phyloP scores from a whole-genome alignment of 2,113 vertebrate species.

The Saiga tatarica region DNA sequence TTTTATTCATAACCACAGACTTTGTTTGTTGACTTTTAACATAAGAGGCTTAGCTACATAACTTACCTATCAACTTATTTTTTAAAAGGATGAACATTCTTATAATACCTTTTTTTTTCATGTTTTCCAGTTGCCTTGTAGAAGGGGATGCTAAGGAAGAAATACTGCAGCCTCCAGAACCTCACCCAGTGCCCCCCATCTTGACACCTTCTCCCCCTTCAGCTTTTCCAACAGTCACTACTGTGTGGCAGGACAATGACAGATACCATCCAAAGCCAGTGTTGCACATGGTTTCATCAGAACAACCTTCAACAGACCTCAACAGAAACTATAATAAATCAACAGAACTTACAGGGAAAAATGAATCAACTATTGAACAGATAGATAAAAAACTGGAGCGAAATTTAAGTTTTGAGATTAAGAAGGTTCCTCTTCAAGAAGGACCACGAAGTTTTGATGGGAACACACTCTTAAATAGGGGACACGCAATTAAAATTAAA shows the following conservation, averaged over 20 bases:
- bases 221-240: constrained; percentile 95
- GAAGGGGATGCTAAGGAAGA: constrained; percentile 97
- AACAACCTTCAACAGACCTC: constrained; percentile 88
- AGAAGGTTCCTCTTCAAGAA: constrained; percentile 95
- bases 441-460: constrained; percentile 95
- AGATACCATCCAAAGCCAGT: constrained; percentile 98
- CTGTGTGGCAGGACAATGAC: constrained; percentile 95
- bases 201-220: constrained; percentile 97
- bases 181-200: constrained; percentile 96
- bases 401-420: constrained; percentile 97
- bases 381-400: constrained; percentile 88
- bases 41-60: neutral
- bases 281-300: constrained; percentile 89
- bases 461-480: constrained; percentile 87
- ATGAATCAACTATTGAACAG: constrained; percentile 72
- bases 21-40: neutral
- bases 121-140: constrained; percentile 87
- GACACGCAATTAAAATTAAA: constrained; percentile 92
- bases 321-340: constrained; percentile 93
- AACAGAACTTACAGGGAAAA: constrained; percentile 80
- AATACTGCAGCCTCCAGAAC: constrained; percentile 97
- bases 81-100: neutral
- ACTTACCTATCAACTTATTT: neutral
- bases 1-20: neutral
- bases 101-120: neutral